These are phyloP conservation scores for Acrossocheilus fasciatus DNA, from an alignment of 2,797 vertebrate species.

Conservation along the genomic window DNA sequence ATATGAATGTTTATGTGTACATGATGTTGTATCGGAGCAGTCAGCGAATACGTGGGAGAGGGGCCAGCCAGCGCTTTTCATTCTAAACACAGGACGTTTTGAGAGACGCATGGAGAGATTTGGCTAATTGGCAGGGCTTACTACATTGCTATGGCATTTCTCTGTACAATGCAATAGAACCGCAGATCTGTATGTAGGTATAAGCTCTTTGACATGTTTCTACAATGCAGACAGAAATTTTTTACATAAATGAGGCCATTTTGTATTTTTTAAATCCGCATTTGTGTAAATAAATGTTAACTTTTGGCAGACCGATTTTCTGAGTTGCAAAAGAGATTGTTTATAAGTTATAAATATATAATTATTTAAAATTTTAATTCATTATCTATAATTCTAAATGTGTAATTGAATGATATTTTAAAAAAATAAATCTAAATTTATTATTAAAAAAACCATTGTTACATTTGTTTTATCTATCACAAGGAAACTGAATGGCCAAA, in stretches of 20 bases:
- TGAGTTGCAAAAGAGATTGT: not conserved
- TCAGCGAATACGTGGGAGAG: slow-evolving; percentile 68
- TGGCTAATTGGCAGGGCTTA: slow-evolving; percentile 56
- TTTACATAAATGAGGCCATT: not conserved
- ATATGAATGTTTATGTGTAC: slow-evolving; percentile 64
- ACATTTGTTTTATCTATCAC: not conserved
- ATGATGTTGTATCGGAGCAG: slow-evolving; percentile 63
- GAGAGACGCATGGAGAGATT: slow-evolving; percentile 62
- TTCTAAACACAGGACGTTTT: slow-evolving; percentile 66
- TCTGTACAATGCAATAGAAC: slow-evolving; percentile 47
- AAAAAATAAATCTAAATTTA: not conserved
- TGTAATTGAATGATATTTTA: not conserved
- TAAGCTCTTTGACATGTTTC: slow-evolving; percentile 25
- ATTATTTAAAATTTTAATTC: not conserved
- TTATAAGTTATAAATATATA: not conserved
- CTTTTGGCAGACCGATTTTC: not conserved
- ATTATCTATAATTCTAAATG: not conserved
- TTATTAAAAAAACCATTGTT: not conserved
- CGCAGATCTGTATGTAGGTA: slow-evolving; percentile 38
- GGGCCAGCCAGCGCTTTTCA: slow-evolving; percentile 72
- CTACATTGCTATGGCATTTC: slow-evolving; percentile 60
- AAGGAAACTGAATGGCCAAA: not conserved
- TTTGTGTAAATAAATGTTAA: not conserved
- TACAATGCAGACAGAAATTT: not conserved
- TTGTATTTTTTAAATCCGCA: not conserved